Evolutionary conservation across 2,113 vertebrate species (phyloP).

Genomic region (Erinaceus europaeus): DNA sequence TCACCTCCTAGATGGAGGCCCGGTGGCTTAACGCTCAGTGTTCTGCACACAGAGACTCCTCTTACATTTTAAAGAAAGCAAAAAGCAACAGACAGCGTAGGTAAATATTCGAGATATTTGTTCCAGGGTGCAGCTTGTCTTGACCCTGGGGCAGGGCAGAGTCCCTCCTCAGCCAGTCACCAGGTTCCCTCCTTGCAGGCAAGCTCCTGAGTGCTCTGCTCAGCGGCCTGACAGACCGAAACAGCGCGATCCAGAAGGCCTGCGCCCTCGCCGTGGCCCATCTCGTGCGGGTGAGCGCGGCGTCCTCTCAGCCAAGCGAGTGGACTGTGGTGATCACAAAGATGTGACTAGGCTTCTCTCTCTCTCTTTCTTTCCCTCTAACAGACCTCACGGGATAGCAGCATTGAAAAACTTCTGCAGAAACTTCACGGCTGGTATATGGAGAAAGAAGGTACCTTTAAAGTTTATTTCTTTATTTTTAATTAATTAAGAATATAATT

Average conservation of each 20-base stretch:
- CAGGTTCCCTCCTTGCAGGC: constrained; percentile 83
- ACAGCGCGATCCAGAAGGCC: constrained; percentile 92
- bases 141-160: neutral
- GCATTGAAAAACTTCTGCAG: constrained; percentile 94
- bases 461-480: neutral
- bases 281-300: constrained; percentile 91
- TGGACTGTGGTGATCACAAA: neutral
- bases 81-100: too few species aligned
- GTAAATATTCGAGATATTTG: neutral
- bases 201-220: constrained; percentile 97
- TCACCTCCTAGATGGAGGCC: too few species aligned
- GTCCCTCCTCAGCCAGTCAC: too few species aligned
- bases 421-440: constrained; percentile 95
- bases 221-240: constrained; percentile 93
- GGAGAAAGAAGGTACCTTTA: constrained; percentile 93
- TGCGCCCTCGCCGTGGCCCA: constrained; percentile 96
- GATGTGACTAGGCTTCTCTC: constrained; percentile 48
- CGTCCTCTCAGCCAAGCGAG: constrained; percentile 30
- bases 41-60: neutral
- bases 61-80: too few species aligned
- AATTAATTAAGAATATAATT: too few species aligned
- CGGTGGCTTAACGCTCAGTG: too few species aligned
- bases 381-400: constrained; percentile 94
- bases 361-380: too few species aligned
- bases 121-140: neutral